phyloP scores from a whole-genome alignment of 2,888 invertebrate species.

The Drosophila fulvimacula region DNA sequence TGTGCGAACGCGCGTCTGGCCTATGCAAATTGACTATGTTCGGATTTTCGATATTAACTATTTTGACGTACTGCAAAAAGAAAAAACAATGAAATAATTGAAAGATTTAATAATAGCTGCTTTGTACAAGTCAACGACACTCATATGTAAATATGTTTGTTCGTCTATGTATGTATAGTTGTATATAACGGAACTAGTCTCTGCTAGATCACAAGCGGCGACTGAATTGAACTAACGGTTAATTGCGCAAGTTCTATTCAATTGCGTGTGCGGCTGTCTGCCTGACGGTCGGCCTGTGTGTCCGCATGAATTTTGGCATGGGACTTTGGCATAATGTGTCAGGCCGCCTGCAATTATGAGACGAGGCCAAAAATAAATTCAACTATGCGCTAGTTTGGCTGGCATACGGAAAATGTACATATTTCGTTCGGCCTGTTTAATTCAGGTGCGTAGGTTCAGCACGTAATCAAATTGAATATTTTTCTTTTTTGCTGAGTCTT shows the following conservation, averaged over 20 bases:
- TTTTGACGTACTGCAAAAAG: conserved; percentile 46
- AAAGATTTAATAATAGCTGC: conserved; percentile 33
- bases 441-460: conserved; percentile 51
- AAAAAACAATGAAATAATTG: conserved; percentile 21
- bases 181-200: background rate
- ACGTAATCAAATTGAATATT: conserved; percentile 32
- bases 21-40: conserved; percentile 5
- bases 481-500: conserved; percentile 3
- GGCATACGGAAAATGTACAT: conserved; percentile 15
- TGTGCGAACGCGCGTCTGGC: background rate
- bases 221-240: conserved; percentile 51
- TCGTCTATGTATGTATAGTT: background rate
- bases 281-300: background rate
- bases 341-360: conserved; percentile 75
- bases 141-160: background rate
- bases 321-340: conserved; percentile 44
- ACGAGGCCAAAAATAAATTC: conserved; percentile 76
- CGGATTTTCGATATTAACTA: conserved; percentile 7
- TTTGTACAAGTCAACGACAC: conserved; percentile 12
- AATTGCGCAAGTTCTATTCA: conserved; percentile 67
- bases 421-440: conserved; percentile 25
- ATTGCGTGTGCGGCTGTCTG: conserved; percentile 1
- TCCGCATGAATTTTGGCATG: conserved; percentile 52
- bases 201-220: conserved; percentile 15
- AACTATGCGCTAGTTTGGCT: conserved; percentile 66